phyloP scores from a whole-genome alignment of 1,140 invertebrate species.

The Diorhabda elongata region DNA sequence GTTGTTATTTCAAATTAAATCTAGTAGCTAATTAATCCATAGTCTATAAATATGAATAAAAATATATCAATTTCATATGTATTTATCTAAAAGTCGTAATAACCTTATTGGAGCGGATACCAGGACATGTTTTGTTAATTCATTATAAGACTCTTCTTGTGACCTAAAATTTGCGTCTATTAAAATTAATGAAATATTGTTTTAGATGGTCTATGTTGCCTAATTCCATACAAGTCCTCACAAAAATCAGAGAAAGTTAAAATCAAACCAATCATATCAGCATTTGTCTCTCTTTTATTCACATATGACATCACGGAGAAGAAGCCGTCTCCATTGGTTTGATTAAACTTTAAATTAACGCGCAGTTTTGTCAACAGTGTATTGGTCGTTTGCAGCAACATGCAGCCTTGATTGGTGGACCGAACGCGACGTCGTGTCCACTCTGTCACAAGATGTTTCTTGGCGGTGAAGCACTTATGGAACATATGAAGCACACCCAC shows the following conservation, averaged over 20 bases:
- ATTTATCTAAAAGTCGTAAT: too few relatives aligned
- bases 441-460: conserved; percentile 91
- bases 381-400: conserved; percentile 79
- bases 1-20: too few relatives aligned
- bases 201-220: too few relatives aligned
- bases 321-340: conserved; percentile 30
- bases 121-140: too few relatives aligned
- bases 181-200: too few relatives aligned
- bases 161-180: too few relatives aligned
- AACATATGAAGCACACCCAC: conserved; percentile 93
- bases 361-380: conserved; percentile 47
- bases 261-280: conserved; percentile 30
- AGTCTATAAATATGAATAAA: too few relatives aligned
- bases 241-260: conserved; percentile 22
- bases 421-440: conserved; percentile 83
- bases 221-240: neutral
- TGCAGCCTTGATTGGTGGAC: conserved; percentile 83
- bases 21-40: too few relatives aligned
- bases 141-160: too few relatives aligned
- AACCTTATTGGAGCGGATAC: too few relatives aligned
- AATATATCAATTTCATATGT: too few relatives aligned
- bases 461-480: conserved; percentile 82
- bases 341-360: conserved; percentile 41
- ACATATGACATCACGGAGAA: conserved; percentile 11
- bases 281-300: conserved; percentile 12